Percentiles rank a stretch among this genome's conserved stretches.
phyloP scores from a whole-genome alignment of 2,888 invertebrate species.

The Strigamia maritima region DNA sequence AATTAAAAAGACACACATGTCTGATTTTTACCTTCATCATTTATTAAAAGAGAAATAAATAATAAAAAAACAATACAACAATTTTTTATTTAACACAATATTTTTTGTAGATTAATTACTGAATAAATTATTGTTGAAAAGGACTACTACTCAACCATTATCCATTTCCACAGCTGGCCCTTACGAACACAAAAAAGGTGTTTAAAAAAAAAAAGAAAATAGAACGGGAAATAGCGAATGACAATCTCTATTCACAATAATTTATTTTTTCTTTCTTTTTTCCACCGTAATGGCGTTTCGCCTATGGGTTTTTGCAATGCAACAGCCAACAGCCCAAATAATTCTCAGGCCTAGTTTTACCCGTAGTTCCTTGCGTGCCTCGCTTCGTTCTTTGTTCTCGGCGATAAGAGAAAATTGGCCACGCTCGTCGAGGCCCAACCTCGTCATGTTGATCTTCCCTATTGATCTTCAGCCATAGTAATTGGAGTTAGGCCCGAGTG shows the following conservation, averaged over 20 bases:
- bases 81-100: no score
- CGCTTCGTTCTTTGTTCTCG: not conserved
- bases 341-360: not conserved
- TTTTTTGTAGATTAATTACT: no score
- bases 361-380: constrained; percentile 13
- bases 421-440: not conserved
- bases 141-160: not conserved
- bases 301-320: not conserved
- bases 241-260: not conserved
- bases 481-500: constrained; percentile 12
- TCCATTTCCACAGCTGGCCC: not conserved
- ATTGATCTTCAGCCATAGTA: constrained; percentile 1
- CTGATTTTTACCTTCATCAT: no score
- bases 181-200: not conserved
- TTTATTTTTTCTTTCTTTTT: not conserved
- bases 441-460: constrained; percentile 23
- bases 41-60: no score
- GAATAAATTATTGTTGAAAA: no score
- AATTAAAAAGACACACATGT: no score
- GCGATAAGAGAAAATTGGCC: constrained; percentile 15
- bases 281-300: not conserved
- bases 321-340: not conserved
- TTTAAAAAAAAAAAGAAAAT: not conserved
- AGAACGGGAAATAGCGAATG: not conserved
- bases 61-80: no score